Percentiles rank a stretch among this genome's conserved stretches.
phyloP scores from a whole-genome alignment of 2,113 vertebrate genomes.

The Xiphophorus hellerii region DNA sequence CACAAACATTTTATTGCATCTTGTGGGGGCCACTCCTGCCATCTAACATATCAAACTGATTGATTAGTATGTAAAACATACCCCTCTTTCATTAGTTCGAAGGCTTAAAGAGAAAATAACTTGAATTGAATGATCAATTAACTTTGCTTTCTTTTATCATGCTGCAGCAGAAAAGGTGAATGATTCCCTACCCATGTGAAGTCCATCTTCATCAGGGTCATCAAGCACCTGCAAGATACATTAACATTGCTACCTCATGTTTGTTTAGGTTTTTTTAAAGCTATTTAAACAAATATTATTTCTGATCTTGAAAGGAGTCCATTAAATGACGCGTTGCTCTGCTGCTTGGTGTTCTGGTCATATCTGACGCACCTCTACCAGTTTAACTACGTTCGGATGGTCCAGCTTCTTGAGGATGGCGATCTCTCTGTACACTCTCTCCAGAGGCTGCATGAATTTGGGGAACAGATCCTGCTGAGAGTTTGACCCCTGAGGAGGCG shows the following conservation, averaged over 20 bases:
- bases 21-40: not conserved
- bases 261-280: not conserved
- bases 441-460: constrained; percentile 84
- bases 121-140: constrained; percentile 14
- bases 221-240: constrained; percentile 88
- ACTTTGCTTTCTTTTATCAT: not conserved
- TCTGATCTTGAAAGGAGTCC: not conserved
- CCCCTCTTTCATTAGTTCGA: constrained; percentile 95
- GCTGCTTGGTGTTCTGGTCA: not conserved
- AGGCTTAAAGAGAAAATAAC: constrained; percentile 84
- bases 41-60: not conserved
- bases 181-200: constrained; percentile 89
- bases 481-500: constrained; percentile 83
- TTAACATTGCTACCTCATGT: not conserved
- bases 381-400: constrained; percentile 92
- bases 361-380: constrained; percentile 86
- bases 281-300: not conserved
- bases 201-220: constrained; percentile 92
- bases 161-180: not conserved
- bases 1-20: not conserved
- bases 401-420: constrained; percentile 97
- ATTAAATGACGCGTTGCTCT: not conserved
- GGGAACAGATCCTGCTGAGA: constrained; percentile 74
- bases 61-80: constrained; percentile 73
- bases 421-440: constrained; percentile 92